Conservation (phyloP, 1,140 invertebrate species). For the Halictus rubicundus region DNA sequence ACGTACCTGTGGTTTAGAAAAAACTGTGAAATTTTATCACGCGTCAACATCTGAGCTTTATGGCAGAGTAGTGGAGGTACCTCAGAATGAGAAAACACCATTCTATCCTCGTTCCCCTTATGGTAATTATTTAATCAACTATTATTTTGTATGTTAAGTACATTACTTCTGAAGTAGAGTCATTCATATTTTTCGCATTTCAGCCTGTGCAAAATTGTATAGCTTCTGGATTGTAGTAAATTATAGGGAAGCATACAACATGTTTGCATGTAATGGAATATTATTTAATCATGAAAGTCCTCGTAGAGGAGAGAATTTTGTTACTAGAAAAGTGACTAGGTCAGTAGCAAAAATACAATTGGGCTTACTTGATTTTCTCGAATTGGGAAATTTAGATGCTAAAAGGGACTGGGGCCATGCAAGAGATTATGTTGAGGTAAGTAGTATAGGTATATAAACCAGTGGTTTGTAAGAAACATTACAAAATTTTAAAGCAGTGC, state of each 20-base stretch:
- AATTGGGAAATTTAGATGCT: slow-evolving; percentile 97
- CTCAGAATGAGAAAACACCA: slow-evolving; percentile 98
- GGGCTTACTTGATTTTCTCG: slow-evolving; percentile 92
- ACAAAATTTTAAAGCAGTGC: slow-evolving; percentile 3
- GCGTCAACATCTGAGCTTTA: slow-evolving; percentile 99
- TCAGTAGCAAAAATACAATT: slow-evolving; percentile 97
- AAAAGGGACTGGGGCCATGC: slow-evolving; percentile 99
- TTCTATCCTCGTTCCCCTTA: slow-evolving; percentile 99
- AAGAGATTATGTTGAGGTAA: slow-evolving; percentile 97
- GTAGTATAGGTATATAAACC: background rate
- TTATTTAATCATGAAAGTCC: slow-evolving; percentile 99
- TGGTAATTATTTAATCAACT: slow-evolving; percentile 83
- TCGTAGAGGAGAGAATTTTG: slow-evolving; percentile 98
- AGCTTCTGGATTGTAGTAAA: slow-evolving; percentile 99
- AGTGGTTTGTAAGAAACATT: background rate
- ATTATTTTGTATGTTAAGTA: background rate
- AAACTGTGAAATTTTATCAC: slow-evolving; percentile 96
- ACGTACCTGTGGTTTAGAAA: slow-evolving; percentile 93
- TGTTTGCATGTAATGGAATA: slow-evolving; percentile 99
- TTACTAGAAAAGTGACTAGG: slow-evolving; percentile 98
- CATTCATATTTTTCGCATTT: slow-evolving; percentile 58
- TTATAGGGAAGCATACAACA: slow-evolving; percentile 98
- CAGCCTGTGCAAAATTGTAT: slow-evolving; percentile 98
- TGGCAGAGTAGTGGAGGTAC: slow-evolving; percentile 97
- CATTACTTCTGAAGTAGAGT: background rate